Percentiles rank a stretch among this genome's conserved stretches.
These are phyloP conservation scores for Passerculus sandwichensis DNA, from an alignment of 2,797 vertebrate species.

Conservation along the genomic window DNA sequence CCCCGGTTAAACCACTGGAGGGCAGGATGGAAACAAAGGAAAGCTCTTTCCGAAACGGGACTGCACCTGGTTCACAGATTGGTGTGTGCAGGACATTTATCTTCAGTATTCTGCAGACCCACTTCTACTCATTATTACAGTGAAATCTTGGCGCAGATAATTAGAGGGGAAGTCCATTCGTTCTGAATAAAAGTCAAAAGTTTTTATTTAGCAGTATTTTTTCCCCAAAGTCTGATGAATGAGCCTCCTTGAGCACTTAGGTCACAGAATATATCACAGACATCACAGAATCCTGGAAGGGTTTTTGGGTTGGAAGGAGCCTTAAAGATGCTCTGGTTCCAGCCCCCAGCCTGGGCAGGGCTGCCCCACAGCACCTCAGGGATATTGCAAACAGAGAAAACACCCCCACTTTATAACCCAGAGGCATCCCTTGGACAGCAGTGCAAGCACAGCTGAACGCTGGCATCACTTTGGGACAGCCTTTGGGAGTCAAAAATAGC, in stretches of 20 bases:
- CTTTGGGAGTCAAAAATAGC: not conserved
- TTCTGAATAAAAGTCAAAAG: not conserved
- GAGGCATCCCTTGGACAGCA: not conserved
- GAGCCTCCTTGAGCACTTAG: not conserved
- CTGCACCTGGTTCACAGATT: not conserved
- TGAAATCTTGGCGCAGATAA: not conserved
- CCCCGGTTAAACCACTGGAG: constrained; percentile 55
- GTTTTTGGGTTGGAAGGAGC: not conserved
- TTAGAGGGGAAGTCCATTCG: not conserved
- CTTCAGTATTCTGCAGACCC: not conserved
- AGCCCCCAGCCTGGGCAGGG: not conserved
- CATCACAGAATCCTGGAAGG: not conserved
- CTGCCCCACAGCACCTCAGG: not conserved
- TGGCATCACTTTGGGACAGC: not conserved
- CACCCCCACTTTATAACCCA: not conserved
- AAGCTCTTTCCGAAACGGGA: not conserved
- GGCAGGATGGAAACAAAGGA: constrained; percentile 60
- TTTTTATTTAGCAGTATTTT: not conserved
- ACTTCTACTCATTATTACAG: not conserved
- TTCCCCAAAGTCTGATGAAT: not conserved
- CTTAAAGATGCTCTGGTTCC: too few species aligned
- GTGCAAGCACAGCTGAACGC: not conserved
- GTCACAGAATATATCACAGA: not conserved
- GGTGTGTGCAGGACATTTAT: not conserved
- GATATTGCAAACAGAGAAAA: not conserved